Evolutionary conservation across 2,797 vertebrate species (phyloP).

Genomic region (Sebastes cheni): DNA sequence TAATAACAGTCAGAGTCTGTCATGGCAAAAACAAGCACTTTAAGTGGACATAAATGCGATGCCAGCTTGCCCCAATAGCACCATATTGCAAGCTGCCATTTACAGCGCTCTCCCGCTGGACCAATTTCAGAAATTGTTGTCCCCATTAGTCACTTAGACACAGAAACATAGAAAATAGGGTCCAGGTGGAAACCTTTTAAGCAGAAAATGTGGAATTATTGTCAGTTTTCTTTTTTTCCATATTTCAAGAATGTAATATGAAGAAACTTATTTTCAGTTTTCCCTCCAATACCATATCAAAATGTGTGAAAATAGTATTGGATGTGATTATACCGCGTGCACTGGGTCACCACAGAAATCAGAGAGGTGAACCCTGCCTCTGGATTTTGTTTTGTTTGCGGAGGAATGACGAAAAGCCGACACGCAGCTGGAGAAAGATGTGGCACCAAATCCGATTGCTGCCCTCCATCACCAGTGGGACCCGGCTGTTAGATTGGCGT

Average conservation of each 20-base stretch:
- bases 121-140: too few relatives aligned
- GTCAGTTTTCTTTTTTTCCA: background rate
- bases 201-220: background rate
- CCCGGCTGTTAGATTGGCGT: constrained; percentile 59
- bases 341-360: constrained; percentile 5
- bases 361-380: constrained; percentile 9
- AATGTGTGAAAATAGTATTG: background rate
- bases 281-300: background rate
- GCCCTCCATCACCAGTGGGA: constrained; percentile 60
- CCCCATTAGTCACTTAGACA: too few relatives aligned
- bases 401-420: constrained; percentile 25
- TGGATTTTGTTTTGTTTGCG: constrained; percentile 25
- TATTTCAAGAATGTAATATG: background rate
- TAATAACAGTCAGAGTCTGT: too few relatives aligned
- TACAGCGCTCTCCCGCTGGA: too few relatives aligned
- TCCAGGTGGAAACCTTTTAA: background rate
- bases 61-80: too few relatives aligned
- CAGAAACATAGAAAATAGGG: too few relatives aligned
- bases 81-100: too few relatives aligned
- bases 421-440: constrained; percentile 45
- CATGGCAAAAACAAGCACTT: too few relatives aligned
- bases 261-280: background rate
- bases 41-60: too few relatives aligned
- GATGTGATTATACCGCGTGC: constrained; percentile 46
- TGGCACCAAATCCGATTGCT: constrained; percentile 44